Evolutionary conservation across 2,888 invertebrate genomes (phyloP).

Genomic region (Athalia circularis): DNA sequence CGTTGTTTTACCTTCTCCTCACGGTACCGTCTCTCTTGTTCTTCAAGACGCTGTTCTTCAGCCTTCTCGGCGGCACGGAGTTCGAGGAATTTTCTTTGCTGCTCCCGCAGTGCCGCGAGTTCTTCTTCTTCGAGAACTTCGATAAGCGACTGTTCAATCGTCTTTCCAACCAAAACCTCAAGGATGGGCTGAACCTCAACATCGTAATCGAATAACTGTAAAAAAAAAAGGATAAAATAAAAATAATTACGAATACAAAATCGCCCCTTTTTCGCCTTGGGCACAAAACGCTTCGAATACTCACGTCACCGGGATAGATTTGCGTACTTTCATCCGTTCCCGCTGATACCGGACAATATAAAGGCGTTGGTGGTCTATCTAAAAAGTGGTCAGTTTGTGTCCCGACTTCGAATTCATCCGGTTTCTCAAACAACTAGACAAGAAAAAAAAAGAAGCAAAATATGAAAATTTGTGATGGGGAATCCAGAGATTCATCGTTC

Average conservation of each 20-base stretch:
- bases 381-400: conserved; percentile 92
- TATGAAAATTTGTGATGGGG: conserved; percentile 36
- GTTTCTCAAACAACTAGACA: conserved; percentile 81
- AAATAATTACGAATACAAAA: neutral
- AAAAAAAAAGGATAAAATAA: neutral
- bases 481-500: neutral
- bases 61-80: conserved; percentile 88
- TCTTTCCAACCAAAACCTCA: conserved; percentile 92
- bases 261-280: neutral
- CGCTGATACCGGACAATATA: conserved; percentile 86
- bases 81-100: conserved; percentile 84
- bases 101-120: conserved; percentile 85
- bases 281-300: conserved; percentile 59
- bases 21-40: conserved; percentile 83
- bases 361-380: conserved; percentile 88
- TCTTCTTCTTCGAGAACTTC: conserved; percentile 97
- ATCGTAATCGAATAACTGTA: conserved; percentile 92
- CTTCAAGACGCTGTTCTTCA: conserved; percentile 87
- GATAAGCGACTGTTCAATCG: conserved; percentile 90
- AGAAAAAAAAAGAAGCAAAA: too few relatives aligned
- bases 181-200: conserved; percentile 92
- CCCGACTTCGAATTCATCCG: conserved; percentile 85
- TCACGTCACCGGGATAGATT: conserved; percentile 91
- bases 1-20: conserved; percentile 79
- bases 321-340: conserved; percentile 90